Percentiles rank a stretch among this genome's conserved stretches.
These are phyloP conservation scores for Lochmaea crataegi DNA, from an alignment of 2,888 invertebrate genomes.

Conservation along the genomic window DNA sequence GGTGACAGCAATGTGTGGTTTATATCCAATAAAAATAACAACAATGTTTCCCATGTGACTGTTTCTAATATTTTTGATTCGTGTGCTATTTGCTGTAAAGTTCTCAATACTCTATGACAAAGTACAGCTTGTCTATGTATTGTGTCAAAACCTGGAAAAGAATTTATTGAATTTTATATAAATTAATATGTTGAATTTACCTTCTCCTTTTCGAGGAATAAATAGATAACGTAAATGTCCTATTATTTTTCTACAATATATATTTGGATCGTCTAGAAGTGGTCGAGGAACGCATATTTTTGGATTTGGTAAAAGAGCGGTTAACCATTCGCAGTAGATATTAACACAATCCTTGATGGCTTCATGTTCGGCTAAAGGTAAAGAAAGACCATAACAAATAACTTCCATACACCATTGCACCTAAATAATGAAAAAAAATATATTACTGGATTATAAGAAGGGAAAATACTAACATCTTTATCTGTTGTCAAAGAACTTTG, in stretches of 20 bases:
- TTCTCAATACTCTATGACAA: slow-evolving; percentile 89
- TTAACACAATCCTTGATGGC: slow-evolving; percentile 96
- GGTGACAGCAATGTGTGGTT: slow-evolving; percentile 93
- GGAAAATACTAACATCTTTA: slow-evolving; percentile 75
- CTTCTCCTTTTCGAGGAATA: slow-evolving; percentile 92
- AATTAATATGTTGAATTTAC: slow-evolving; percentile 65
- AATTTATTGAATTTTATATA: neutral
- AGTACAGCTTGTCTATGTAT: slow-evolving; percentile 94
- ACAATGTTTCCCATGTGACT: slow-evolving; percentile 91
- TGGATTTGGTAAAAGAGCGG: slow-evolving; percentile 84
- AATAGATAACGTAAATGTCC: slow-evolving; percentile 95
- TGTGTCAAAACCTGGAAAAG: slow-evolving; percentile 79
- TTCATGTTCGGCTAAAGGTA: slow-evolving; percentile 92
- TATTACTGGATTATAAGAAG: neutral
- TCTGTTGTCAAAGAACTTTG: slow-evolving; percentile 87
- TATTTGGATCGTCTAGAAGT: slow-evolving; percentile 88
- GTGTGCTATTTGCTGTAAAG: slow-evolving; percentile 83
- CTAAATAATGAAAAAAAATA: slow-evolving; percentile 64
- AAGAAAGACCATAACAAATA: slow-evolving; percentile 90
- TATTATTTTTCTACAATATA: slow-evolving; percentile 90
- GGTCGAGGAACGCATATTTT: slow-evolving; percentile 91
- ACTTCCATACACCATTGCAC: slow-evolving; percentile 90
- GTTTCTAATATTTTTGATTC: slow-evolving; percentile 81
- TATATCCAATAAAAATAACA: slow-evolving; percentile 88
- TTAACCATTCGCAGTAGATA: slow-evolving; percentile 97